Evolutionary conservation across 2,888 invertebrate species (phyloP).

Genomic region (Nasonia oneida): DNA sequence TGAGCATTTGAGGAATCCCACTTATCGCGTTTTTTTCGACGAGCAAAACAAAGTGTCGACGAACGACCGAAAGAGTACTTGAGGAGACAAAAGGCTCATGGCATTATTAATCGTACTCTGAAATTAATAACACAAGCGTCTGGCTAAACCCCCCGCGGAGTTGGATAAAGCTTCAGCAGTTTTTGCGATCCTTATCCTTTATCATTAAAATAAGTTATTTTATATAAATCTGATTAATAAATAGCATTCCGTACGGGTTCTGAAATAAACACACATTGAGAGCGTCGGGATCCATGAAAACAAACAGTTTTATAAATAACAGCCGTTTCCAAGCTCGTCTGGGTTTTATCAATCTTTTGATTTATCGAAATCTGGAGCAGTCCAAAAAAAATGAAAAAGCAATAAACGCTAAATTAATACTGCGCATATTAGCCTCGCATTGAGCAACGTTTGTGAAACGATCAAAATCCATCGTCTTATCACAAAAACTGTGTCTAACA

Average conservation of each 20-base stretch:
- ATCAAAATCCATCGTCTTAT: slow-evolving; percentile 27
- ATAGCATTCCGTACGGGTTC: too few relatives aligned
- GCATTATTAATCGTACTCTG: not conserved
- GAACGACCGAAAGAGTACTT: not conserved
- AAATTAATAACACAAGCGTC: not conserved
- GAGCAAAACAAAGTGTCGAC: not conserved
- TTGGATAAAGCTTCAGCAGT: not conserved
- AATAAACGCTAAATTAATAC: not conserved
- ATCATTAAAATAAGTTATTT: not conserved
- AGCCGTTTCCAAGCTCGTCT: not conserved
- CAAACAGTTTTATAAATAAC: not conserved
- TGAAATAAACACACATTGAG: not conserved
- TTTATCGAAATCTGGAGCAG: not conserved
- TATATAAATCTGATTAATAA: too few relatives aligned
- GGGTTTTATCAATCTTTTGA: not conserved
- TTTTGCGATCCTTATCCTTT: not conserved
- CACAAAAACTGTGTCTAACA: not conserved
- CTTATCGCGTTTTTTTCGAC: not conserved
- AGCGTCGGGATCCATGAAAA: not conserved
- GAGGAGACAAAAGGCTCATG: not conserved
- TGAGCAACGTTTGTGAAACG: slow-evolving; percentile 13
- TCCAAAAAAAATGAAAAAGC: not conserved
- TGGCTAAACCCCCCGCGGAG: not conserved
- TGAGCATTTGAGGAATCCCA: not conserved
- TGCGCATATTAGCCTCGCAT: not conserved